phyloP scores from a whole-genome alignment of 2,113 vertebrate species.

The Myodes glareolus region DNA sequence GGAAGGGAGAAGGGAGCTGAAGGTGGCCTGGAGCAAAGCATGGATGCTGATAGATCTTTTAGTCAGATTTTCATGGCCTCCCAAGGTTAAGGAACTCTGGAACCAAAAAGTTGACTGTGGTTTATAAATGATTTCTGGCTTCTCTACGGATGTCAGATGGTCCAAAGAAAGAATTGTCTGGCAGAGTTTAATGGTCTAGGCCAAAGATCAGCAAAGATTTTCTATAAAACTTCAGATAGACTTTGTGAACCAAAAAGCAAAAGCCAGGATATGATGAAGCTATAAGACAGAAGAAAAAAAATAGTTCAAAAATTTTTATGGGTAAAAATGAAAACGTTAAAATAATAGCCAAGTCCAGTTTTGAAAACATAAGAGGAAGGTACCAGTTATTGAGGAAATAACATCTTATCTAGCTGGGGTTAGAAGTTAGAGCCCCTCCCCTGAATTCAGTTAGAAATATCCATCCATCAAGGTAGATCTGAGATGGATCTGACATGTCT shows the following conservation, averaged over 20 bases:
- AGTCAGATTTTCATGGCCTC: neutral
- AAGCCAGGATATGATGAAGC: neutral
- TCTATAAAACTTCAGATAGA: neutral
- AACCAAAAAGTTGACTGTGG: neutral
- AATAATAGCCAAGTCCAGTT: neutral
- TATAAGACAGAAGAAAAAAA: neutral
- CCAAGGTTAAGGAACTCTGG: neutral
- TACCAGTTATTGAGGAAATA: neutral
- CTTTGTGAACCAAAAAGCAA: neutral
- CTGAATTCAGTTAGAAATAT: neutral
- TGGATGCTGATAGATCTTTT: neutral
- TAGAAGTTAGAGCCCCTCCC: neutral
- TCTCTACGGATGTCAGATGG: neutral
- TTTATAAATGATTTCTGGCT: neutral
- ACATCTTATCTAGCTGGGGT: neutral
- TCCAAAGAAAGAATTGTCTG: neutral
- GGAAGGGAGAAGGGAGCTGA: neutral
- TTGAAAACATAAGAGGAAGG: neutral
- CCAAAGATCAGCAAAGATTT: neutral
- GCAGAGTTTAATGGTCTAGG: neutral
- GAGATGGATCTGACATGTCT: neutral
- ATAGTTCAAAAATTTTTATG: neutral
- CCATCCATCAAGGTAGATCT: neutral
- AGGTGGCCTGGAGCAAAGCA: neutral
- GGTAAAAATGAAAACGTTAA: neutral